A percentile compares a stretch with the other conserved stretches of the same genome.
Evolutionary conservation across 2,888 invertebrate species (phyloP).

Genomic region (Phrixothrix hirtus): DNA sequence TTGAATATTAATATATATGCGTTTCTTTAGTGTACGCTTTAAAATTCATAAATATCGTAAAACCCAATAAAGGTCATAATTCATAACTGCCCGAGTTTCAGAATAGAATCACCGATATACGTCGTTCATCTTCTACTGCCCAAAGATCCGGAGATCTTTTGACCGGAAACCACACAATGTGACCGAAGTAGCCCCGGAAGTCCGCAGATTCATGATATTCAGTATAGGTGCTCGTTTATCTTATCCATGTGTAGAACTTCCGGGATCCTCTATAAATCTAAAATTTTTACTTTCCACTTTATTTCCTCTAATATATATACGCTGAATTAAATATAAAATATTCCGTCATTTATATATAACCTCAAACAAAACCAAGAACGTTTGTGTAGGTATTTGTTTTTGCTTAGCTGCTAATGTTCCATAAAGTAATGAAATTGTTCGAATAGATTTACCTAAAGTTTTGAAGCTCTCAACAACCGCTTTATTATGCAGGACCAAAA

Average conservation of each 20-base stretch:
- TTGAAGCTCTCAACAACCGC: conserved; percentile 25
- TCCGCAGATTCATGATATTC: conserved; percentile 42
- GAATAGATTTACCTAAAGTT: conserved; percentile 30
- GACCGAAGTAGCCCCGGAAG: conserved; percentile 45
- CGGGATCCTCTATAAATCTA: conserved; percentile 22
- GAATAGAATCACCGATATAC: conserved; percentile 28
- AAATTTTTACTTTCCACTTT: no score
- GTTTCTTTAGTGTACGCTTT: no score
- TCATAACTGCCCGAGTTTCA: conserved; percentile 26
- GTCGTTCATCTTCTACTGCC: conserved; percentile 39
- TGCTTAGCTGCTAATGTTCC: conserved; percentile 1
- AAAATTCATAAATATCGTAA: no score
- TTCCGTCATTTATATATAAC: no score
- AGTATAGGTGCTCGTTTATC: conserved; percentile 34
- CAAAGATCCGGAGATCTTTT: conserved; percentile 33
- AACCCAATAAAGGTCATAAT: conserved; percentile 26
- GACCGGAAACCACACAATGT: conserved; percentile 46
- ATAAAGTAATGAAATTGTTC: conserved; percentile 19
- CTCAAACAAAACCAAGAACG: no score
- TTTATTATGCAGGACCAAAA: conserved; percentile 33
- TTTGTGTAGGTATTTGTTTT: conserved; percentile 1
- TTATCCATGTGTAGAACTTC: conserved; percentile 24
- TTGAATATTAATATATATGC: conserved; percentile 12
- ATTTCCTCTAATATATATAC: no score
- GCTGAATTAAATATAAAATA: no score